Base-by-base conservation (phyloP, 2,888 invertebrate species). In the Sipha maydis region DNA sequence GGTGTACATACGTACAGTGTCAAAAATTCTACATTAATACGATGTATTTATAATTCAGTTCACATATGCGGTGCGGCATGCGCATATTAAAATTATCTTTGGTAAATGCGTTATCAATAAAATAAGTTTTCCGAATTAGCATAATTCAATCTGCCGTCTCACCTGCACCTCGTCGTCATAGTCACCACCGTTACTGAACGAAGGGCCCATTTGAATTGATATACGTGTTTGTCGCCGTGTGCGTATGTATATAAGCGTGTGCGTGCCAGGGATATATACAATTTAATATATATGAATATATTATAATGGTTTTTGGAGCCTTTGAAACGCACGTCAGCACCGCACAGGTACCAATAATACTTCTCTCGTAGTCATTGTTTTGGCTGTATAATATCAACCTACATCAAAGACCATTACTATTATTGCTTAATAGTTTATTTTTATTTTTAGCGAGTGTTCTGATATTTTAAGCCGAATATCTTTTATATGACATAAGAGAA, bases 101-200 rank as follows among this genome's bases (percentile, higher is more conserved):
- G 79, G 54, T 86, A 86, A 86, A 79, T 61, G 79, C 56, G 86
- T 73, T 86, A 73, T 79, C 56, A 79, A 86, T 86, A 86, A 79
- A 73, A 86, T 77, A 79, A 86, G 78, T 86, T 86, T 86, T 71
- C 38, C 38, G 38, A 71, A 86, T 86, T 86, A 86, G 28, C 85
- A 71, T 86, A 86, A 86, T 86, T 86, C 86, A 73, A 79, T 73
- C 79, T 79, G 28, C 56, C 41, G 3, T 17, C 73, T 31, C 69
- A 19, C 48, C 61, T 7, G n/a, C 56, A 8, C 54, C 28, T 0
- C 21, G 14, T 25, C 82, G 54, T n/a, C 21, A 25, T 14, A 28
- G 14, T 14, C 82, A 31, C 67, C 61, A 14, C 11, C 48, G 17
- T 28, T 21, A 7, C 28, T 9, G 78, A 19, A 31, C 25, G 19